These are phyloP conservation scores for Oreotrochilus melanogaster DNA, from an alignment of 2,113 vertebrate genomes.

Conservation along the genomic window DNA sequence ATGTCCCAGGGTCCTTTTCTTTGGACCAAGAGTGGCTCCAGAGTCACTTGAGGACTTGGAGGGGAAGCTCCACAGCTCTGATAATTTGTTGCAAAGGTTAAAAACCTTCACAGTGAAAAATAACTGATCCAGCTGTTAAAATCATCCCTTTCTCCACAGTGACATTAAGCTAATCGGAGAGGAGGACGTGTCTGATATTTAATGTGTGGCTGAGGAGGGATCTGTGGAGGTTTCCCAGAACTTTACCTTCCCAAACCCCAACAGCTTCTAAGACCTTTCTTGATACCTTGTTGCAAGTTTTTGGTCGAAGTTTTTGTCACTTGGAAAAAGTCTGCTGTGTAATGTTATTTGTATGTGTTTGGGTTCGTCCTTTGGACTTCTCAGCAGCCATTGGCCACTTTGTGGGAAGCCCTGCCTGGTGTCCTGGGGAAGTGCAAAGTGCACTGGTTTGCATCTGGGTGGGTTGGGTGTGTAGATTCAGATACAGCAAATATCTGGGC, in stretches of 20 bases:
- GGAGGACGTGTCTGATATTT: accelerated
- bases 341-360: accelerated
- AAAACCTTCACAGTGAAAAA: not conserved
- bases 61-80: not conserved
- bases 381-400: not conserved
- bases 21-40: not conserved
- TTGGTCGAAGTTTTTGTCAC: not conserved
- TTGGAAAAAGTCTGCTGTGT: no score
- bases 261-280: not conserved
- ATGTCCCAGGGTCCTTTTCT: accelerated
- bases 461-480: not conserved
- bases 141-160: not conserved
- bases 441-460: accelerated
- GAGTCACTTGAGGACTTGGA: not conserved
- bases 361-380: not conserved
- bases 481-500: not conserved
- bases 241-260: no score
- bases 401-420: no score
- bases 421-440: not conserved
- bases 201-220: not conserved
- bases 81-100: not conserved
- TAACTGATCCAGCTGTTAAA: not conserved
- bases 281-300: not conserved
- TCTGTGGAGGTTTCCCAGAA: not conserved
- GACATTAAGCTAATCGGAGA: not conserved